Base-by-base conservation (phyloP, 2,888 invertebrate genomes). In the Heliothis peltigera region DNA sequence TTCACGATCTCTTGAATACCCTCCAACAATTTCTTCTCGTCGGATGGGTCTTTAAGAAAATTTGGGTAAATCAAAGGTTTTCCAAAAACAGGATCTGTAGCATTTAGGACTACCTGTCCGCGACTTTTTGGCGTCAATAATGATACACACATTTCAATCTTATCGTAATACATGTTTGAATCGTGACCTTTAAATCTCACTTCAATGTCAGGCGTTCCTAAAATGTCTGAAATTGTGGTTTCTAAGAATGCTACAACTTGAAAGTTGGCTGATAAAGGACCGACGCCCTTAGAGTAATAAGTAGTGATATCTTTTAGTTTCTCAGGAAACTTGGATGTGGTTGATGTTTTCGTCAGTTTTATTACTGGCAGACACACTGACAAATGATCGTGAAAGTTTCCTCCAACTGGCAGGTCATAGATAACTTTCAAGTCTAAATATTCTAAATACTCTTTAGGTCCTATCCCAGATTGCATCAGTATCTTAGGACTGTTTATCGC, bases 141-240 rank as follows among this genome's bases (percentile, higher is more conserved):
- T 2, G 94, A 89, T 43, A 92, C 73, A 63, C 95, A 95, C 78
- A 95, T 87, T 60, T 94, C 93, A 32, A 95, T 90, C 74, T 84
- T 91, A 70, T 93, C 90, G 58, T 94, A 95, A 75, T 94, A 95
- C 93, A 95, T 93, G 62, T 94, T 93, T 15, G 95, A 94, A 61
- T 94, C 86, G 51, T 95, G 93, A 6, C 95, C 95, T 75, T 88
- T 90, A 65, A 95, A 95, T 73, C 94, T 85, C 5, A 94, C 82
- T 81, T 95, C 94, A 59, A 95, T 91, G 59, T 95, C 95, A 21
- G 95, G 91, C 5, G 94, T 92, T 43, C 88, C 88, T 1, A 92
- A 69, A 25, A 93, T 89, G 10, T 94, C 94, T 4, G 94, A 93
- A 64, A 92, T 79, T 60, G 82, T 85, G 0, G 91, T 89, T 84